Evolutionary conservation across 2,888 invertebrate species (phyloP), one percentile per base, ranked within the genome.

Genomic region (Athalia rosae): DNA sequence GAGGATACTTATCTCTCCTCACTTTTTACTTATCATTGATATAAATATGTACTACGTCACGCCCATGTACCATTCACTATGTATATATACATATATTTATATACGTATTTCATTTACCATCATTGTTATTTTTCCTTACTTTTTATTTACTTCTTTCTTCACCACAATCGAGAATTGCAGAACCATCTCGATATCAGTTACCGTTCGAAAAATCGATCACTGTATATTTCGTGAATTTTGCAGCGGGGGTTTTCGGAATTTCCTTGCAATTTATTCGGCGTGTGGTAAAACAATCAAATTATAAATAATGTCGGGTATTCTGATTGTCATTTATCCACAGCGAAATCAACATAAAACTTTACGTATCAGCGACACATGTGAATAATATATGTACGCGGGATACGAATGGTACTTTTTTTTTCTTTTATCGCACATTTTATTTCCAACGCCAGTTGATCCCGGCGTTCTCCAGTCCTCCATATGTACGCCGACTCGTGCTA

Each of bases 401-500:
- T n/a, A 28, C 28, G 28, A 28, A 28, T 28, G 28, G 28, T 28
- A 28, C 28, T 28, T 1, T 28, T 28, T 28, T 28, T 28, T 28
- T 28, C 28, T 28, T 28, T 28, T 28, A 28, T 28, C 28, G 28
- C 28, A 28, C 28, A 28, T 28, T 28, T 28, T 28, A 28, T 28
- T 28, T 28, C 28, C 28, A 28, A 28, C 28, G 28, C 28, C 28
- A 28, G 28, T 28, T 28, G 28, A 76, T 61, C 76, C 45, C 63
- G 78, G 73, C 69, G 76, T 76, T 71, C 53, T 76, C 64, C 64
- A 77, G 79, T 79, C 79, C 80, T 80, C 80, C 80, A 80, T 80
- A 76, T 79, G 80, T 79, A 79, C 79, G 79, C 66, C 15, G n/a
- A n/a, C 11, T 7, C 9, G 11, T 53, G 53, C 7, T 9, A n/a